Conservation (phyloP, 2,888 invertebrate species). For the Spatulosminthurus flaviceps region DNA sequence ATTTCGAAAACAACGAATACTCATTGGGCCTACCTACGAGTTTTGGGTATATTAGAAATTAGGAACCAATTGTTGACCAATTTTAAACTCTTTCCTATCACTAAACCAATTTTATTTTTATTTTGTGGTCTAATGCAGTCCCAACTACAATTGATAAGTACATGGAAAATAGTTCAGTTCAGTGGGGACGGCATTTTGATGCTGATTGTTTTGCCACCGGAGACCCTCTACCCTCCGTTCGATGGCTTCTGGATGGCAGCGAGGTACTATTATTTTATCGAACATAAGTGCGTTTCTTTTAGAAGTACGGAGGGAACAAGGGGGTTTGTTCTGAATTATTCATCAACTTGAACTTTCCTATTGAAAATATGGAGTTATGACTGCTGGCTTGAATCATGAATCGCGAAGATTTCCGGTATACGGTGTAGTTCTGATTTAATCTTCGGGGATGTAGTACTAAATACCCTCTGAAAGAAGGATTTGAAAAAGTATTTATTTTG, state of each 20-base stretch:
- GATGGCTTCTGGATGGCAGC: constrained; percentile 62
- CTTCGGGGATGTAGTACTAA: too few relatives aligned
- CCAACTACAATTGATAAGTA: constrained; percentile 59
- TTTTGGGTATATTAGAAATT: constrained; percentile 53
- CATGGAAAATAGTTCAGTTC: constrained; percentile 59
- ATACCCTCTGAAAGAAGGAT: too few relatives aligned
- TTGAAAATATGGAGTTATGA: too few relatives aligned
- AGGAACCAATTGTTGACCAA: too few relatives aligned
- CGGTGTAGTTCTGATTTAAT: too few relatives aligned
- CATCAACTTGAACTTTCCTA: too few relatives aligned
- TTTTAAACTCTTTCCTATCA: background rate
- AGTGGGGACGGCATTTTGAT: constrained; percentile 62
- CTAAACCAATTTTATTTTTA: background rate
- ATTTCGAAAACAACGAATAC: constrained; percentile 57
- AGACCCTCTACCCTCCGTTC: constrained; percentile 60
- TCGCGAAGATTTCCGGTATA: too few relatives aligned
- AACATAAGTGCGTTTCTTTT: too few relatives aligned
- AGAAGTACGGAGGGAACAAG: too few relatives aligned
- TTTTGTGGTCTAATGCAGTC: constrained; percentile 48
- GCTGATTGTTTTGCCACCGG: constrained; percentile 62
- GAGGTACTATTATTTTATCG: constrained; percentile 49
- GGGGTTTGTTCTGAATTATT: too few relatives aligned
- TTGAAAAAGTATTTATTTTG: background rate
- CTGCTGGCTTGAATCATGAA: too few relatives aligned
- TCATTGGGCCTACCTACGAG: constrained; percentile 61